Conservation (phyloP, 2,113 vertebrate species). For the Melospiza georgiana region DNA sequence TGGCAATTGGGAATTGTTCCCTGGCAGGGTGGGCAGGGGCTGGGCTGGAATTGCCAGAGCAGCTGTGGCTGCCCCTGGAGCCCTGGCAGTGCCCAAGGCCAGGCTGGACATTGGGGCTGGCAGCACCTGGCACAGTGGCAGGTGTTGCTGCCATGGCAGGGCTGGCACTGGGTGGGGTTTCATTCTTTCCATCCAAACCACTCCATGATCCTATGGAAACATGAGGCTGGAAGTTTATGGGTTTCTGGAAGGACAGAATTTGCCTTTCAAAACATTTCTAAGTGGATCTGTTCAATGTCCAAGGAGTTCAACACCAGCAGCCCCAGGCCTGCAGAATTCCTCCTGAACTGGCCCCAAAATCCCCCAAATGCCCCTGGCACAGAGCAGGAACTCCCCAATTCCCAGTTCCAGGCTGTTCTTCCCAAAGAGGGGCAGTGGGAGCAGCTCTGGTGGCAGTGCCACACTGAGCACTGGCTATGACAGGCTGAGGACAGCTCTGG, state of each 20-base stretch:
- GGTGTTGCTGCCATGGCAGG: not conserved
- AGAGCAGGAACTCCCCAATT: not conserved
- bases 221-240: fast-evolving
- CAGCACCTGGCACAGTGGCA: not conserved
- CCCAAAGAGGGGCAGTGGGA: not conserved
- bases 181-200: not conserved
- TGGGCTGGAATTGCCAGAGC: not conserved
- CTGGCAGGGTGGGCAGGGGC: not conserved
- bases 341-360: not conserved
- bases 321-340: fast-evolving
- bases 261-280: not conserved
- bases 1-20: too few relatives aligned
- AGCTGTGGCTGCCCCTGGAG: not conserved
- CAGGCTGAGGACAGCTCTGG: not conserved
- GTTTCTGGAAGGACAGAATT: not conserved
- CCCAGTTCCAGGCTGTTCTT: not conserved
- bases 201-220: not conserved
- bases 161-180: fast-evolving
- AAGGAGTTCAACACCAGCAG: not conserved
- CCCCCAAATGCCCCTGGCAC: not conserved
- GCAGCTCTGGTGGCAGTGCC: not conserved
- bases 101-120: not conserved
- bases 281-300: fast-evolving
- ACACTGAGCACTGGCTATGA: fast-evolving
- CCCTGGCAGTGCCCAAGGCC: not conserved